These are phyloP conservation scores for Scaptomyza cyrtandrae DNA, from an alignment of 2,888 invertebrate species.

Conservation along the genomic window DNA sequence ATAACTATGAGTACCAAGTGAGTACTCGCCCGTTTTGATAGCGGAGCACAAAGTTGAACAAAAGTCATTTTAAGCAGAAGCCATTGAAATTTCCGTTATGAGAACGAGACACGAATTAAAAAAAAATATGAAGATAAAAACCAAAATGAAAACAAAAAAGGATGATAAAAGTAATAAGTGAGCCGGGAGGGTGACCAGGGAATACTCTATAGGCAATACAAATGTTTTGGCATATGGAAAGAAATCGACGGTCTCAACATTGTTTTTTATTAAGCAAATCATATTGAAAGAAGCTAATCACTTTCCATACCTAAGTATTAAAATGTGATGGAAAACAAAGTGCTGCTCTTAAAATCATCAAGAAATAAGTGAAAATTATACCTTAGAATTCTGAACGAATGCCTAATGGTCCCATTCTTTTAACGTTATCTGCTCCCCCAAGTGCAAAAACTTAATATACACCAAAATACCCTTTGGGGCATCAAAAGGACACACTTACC, in stretches of 20 bases:
- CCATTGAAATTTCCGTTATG: conserved; percentile 77
- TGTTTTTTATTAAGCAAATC: too few relatives aligned
- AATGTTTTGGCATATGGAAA: too few relatives aligned
- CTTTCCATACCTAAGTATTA: too few relatives aligned
- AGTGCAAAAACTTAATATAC: conserved; percentile 50
- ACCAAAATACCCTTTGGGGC: conserved; percentile 63
- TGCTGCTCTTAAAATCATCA: conserved; percentile 7
- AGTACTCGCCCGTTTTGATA: conserved; percentile 63
- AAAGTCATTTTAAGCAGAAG: conserved; percentile 77
- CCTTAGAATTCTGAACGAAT: background rate
- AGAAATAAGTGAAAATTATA: background rate
- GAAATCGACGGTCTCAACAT: too few relatives aligned
- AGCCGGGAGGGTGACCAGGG: conserved; percentile 7
- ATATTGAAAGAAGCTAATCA: too few relatives aligned
- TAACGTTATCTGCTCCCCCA: conserved; percentile 22
- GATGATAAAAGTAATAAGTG: conserved; percentile 28
- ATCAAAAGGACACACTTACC: conserved; percentile 56
- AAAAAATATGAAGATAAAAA: too few relatives aligned
- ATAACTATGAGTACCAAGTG: conserved; percentile 66
- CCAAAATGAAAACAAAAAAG: conserved; percentile 20
- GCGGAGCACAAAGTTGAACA: conserved; percentile 72
- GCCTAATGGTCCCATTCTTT: conserved; percentile 6
- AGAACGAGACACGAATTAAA: conserved; percentile 38
- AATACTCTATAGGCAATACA: conserved; percentile 28
- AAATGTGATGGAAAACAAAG: background rate